Evolutionary conservation across 2,888 invertebrate genomes (phyloP), one percentile per base, ranked within the genome.

Genomic region (Agriopis aurantiaria): DNA sequence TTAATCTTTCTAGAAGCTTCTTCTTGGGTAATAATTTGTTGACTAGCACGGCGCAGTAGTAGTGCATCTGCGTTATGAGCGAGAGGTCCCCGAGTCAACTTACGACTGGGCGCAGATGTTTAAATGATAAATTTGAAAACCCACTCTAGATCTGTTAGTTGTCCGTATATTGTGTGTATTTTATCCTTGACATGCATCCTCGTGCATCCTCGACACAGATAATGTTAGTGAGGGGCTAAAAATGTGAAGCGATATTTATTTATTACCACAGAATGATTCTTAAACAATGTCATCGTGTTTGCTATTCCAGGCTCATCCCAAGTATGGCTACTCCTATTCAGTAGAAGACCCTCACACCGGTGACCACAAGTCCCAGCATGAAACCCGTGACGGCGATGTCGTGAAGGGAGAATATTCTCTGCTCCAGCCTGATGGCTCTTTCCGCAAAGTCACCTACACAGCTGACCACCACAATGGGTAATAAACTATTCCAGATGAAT

Each of bases 301-400:
- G n/a, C 23, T 58, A 11, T 82, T 80, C 6, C 84, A 94, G 94
- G 92, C 94, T 78, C 91, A 94, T 76, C 94, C 94, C 33, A 93
- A 93, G 87, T 94, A 94, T 75, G 91, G 91, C 40, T 95, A 95
- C 87, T 95, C 94, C 1, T 95, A 95, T 87, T 95, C 95, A 76
- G 95, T 95, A 58, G 92, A 95, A 76, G 95, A 95, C 82, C 95
- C 95, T 12, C 95, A 95, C 86, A 95, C 95, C 72, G 95, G 95
- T 0, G 95, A 95, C 88, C 94, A 95, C 86, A 95, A 95, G 84
- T 91, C 92, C 73, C 95, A 95, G 85, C 95, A 95, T 76, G 95
- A 95, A 80, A 87, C 86, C 43, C 91, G 95, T 48, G 95, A 95
- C 59, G 95, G 95, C 9, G 95, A 95, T 73, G 93, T 94, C 43